Percentiles rank a stretch among this genome's conserved stretches.
Conservation (phyloP, 37 sponge, comb jelly and placozoan genomes). For the Corticium candelabrum region DNA sequence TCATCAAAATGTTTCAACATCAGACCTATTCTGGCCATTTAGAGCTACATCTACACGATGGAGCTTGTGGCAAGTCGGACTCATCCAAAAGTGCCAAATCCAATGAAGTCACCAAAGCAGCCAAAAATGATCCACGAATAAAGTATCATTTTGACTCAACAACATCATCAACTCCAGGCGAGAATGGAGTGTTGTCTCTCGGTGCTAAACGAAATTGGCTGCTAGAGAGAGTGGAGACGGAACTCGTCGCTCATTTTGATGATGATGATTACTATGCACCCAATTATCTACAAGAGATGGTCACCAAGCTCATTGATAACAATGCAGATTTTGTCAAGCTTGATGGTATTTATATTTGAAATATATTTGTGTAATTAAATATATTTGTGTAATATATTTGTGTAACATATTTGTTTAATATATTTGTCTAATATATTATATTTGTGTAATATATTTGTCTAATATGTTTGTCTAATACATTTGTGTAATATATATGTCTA, state of each 20-base stretch:
- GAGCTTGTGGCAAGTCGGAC: conserved; percentile 9
- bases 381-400: not conserved
- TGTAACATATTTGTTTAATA: not conserved
- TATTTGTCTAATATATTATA: not conserved
- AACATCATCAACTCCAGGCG: not conserved
- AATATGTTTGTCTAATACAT: not conserved
- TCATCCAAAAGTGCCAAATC: conserved; percentile 1
- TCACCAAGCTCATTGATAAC: not conserved
- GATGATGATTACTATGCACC: conserved; percentile 12
- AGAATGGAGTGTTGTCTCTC: not conserved
- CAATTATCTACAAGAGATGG: conserved; percentile 3
- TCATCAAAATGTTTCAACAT: conserved; percentile 3
- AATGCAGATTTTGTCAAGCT: not conserved
- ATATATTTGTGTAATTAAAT: not conserved
- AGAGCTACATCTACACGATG: not conserved
- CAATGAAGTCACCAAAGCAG: not conserved
- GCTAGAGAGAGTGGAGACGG: not conserved
- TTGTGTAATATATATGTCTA: not conserved
- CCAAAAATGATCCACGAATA: not conserved
- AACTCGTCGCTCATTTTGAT: conserved; percentile 10
- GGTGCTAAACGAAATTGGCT: conserved; percentile 12
- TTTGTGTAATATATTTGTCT: not conserved
- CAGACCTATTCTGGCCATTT: not conserved
- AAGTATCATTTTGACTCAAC: not conserved
- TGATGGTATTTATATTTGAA: not conserved